phyloP scores from a whole-genome alignment of 1,140 invertebrate species.

The Drosophila mauritiana region DNA sequence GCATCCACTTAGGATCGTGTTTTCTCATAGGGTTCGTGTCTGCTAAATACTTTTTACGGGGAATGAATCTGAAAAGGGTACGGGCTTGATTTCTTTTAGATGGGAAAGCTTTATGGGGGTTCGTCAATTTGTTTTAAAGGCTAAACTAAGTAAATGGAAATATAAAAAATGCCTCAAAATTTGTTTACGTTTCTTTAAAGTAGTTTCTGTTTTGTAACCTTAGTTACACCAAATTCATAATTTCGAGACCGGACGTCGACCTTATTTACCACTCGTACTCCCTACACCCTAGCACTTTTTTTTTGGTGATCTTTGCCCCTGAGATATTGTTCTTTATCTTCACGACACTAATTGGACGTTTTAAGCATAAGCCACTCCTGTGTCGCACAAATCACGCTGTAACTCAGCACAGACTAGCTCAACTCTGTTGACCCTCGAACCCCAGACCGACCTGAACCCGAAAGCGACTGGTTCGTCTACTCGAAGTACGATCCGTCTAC shows the following conservation, averaged over 20 bases:
- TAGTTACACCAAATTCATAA: background rate
- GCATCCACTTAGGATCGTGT: constrained; percentile 18
- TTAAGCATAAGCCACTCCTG: constrained; percentile 3
- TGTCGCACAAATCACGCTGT: constrained; percentile 42
- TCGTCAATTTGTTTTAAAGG: background rate
- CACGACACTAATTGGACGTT: constrained; percentile 18
- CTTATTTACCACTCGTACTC: background rate
- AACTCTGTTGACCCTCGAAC: constrained; percentile 2
- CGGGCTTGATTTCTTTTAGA: background rate
- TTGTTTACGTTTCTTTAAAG: background rate
- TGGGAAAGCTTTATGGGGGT: background rate
- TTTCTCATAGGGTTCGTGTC: constrained; percentile 14
- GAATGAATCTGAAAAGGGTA: constrained; percentile 8
- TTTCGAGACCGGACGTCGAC: background rate
- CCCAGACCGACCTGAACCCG: constrained; percentile 16
- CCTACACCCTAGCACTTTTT: background rate
- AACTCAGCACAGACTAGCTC: constrained; percentile 10
- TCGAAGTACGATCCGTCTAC: constrained; percentile 30
- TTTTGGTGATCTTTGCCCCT: background rate
- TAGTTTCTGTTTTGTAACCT: constrained; percentile 1
- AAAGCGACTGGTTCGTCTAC: constrained; percentile 32
- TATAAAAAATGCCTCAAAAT: background rate
- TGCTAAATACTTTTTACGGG: background rate
- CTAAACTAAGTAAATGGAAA: too few species aligned
- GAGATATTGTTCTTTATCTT: constrained; percentile 9